These are phyloP conservation scores for Conopomorpha cramerella DNA, from an alignment of 1,140 invertebrate genomes.

Conservation along the genomic window DNA sequence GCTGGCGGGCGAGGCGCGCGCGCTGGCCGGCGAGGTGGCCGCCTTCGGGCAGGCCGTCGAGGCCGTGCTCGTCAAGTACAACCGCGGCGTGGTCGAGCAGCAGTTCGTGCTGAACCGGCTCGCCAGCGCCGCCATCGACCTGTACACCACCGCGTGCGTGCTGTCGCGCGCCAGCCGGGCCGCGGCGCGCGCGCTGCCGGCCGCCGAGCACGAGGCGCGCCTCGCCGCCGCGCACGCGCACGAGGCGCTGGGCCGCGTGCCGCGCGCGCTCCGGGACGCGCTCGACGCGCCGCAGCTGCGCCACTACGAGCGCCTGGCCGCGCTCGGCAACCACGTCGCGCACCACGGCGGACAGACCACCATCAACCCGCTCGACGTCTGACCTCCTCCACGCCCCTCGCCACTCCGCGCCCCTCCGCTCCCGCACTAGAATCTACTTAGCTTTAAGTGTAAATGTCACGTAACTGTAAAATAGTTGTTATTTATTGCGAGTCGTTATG, in stretches of 20 bases:
- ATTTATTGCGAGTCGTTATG: too few species aligned
- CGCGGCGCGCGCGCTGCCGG: constrained; percentile 68
- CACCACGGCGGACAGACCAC: constrained; percentile 17
- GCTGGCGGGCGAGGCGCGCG: constrained; percentile 67
- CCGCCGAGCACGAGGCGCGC: too few species aligned
- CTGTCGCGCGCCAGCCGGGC: constrained; percentile 83
- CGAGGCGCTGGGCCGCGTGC: constrained; percentile 23
- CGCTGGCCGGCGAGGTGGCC: constrained; percentile 69
- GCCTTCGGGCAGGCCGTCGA: constrained; percentile 87
- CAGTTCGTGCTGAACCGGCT: constrained; percentile 92
- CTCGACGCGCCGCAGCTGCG: constrained; percentile 8
- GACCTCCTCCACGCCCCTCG: too few species aligned
- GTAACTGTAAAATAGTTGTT: too few species aligned
- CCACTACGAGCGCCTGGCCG: constrained; percentile 16
- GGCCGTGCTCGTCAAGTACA: constrained; percentile 83
- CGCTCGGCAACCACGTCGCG: constrained; percentile 20
- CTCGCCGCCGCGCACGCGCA: constrained; percentile 58
- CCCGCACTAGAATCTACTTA: too few species aligned
- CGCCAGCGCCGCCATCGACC: constrained; percentile 90
- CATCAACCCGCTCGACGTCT: constrained; percentile 27
- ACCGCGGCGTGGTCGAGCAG: constrained; percentile 85
- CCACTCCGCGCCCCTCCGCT: too few species aligned
- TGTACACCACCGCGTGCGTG: constrained; percentile 84
- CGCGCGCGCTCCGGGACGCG: constrained; percentile 9
- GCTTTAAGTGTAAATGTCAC: too few species aligned